A percentile compares a stretch with the other conserved stretches of the same genome.
These are phyloP conservation scores for Solen grandis DNA, from an alignment of 1,140 invertebrate species.

Conservation along the genomic window DNA sequence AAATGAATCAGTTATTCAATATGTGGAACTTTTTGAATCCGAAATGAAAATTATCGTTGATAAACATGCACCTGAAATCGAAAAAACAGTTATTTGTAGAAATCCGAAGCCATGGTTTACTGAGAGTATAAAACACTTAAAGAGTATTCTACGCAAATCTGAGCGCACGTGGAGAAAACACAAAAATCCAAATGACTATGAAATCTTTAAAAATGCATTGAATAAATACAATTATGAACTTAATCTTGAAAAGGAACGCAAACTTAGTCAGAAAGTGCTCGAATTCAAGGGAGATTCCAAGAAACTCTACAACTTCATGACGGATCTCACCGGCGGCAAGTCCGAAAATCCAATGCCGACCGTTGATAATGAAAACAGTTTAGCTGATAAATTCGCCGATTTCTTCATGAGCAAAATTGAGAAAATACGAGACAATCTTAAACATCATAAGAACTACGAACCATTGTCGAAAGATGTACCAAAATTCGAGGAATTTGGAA, in stretches of 20 bases:
- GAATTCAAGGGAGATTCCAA: constrained; percentile 39
- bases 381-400: constrained; percentile 41
- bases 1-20: constrained; percentile 15
- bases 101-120: constrained; percentile 34
- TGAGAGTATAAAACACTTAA: constrained; percentile 27
- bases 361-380: not conserved
- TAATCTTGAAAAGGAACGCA: constrained; percentile 22
- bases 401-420: constrained; percentile 30
- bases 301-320: constrained; percentile 5
- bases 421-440: constrained; percentile 27
- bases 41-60: constrained; percentile 15
- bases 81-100: constrained; percentile 24
- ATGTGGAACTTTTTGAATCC: constrained; percentile 29
- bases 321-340: constrained; percentile 24
- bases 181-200: constrained; percentile 22
- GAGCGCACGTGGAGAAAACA: constrained; percentile 27
- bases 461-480: constrained; percentile 13
- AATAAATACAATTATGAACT: constrained; percentile 34
- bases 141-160: constrained; percentile 24
- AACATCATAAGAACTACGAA: constrained; percentile 26
- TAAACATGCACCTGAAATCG: constrained; percentile 25
- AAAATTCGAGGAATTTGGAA: constrained; percentile 22
- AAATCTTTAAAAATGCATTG: constrained; percentile 16
- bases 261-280: constrained; percentile 30
- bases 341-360: constrained; percentile 39